Evolutionary conservation across 2,113 vertebrate genomes (phyloP), one percentile per base, ranked within the genome.

Genomic region (Cephalopholis sonnerati): DNA sequence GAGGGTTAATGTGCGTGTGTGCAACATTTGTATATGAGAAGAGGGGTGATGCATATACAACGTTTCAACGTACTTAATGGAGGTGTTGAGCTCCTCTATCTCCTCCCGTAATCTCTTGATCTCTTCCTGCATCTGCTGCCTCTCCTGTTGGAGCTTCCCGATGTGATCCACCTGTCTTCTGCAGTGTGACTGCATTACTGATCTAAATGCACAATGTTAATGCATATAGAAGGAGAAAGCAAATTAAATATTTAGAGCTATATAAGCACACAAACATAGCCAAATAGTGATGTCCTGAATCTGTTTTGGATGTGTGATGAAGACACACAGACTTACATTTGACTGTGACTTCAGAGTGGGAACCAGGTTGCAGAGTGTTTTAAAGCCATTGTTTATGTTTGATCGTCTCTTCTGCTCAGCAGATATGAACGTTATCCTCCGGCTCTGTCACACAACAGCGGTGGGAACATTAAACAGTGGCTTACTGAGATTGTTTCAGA

Each of bases 141-240:
- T 95, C 77, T 99, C 98, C 93, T 98, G 97, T 88, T 99, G 98
- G 27, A 99, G 96, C 84, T 99, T 99, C 61, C 96, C 92, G 29
- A 99, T 98, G 91, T 99, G 96, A 44, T 99, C 98, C 86, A 99
- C 97, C 97, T 0, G 98, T 97, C 93, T 98, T 99, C 94, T 99
- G 98, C 61, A 99, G 95, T 0, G 96, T 99, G 83, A 95, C 93
- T 36, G 97, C 98, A 20, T 97, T 97, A 92, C 96, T 99, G 91
- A 96, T 96, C 98, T 99, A 89, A 36, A 82, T 11, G 58, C 16
- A 81, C 10, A 82, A 9, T 65, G 25, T n/a, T 9, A 70, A 46
- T 8, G 5, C 53, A 81, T 22, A 15, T 44, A 3, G 22, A 54
- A 18, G 5, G 1, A 48, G 39, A 63, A 24, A 57, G 4, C 4